These are phyloP conservation scores for Allolobophora icterica DNA, from an alignment of 2,888 invertebrate species.

Conservation along the genomic window DNA sequence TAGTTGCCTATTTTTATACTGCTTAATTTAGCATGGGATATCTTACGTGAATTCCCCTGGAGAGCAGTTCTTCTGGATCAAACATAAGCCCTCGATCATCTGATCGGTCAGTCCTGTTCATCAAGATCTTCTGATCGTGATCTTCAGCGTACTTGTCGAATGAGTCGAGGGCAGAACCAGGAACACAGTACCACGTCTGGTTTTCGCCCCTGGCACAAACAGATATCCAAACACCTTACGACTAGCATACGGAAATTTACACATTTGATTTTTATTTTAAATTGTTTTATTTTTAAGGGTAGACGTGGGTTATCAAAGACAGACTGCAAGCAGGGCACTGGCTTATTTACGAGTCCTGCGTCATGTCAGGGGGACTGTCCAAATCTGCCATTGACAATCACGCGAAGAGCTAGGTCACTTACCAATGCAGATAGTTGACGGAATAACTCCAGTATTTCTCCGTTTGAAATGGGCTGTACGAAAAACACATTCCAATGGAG, in stretches of 20 bases:
- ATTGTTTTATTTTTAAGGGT: no score
- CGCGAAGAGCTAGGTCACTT: constrained; percentile 5
- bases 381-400: neutral
- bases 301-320: no score
- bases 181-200: constrained; percentile 97
- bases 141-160: constrained; percentile 94
- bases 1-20: neutral
- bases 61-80: constrained; percentile 94
- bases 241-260: neutral
- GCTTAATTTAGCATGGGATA: neutral
- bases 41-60: constrained; percentile 71
- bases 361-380: no score
- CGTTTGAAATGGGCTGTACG: constrained; percentile 99
- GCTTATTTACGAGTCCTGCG: no score
- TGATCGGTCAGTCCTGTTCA: constrained; percentile 40
- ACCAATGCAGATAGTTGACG: constrained; percentile 97
- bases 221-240: neutral
- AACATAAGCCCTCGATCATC: constrained; percentile 96
- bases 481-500: constrained; percentile 99
- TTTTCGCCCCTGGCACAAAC: constrained; percentile 79
- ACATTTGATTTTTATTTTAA: neutral
- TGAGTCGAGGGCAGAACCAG: constrained; percentile 86
- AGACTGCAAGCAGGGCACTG: no score
- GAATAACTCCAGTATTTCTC: constrained; percentile 99
- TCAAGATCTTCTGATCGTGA: constrained; percentile 81